These are phyloP conservation scores for Phyllopteryx taeniolatus DNA, from an alignment of 2,113 vertebrate genomes.

Conservation along the genomic window DNA sequence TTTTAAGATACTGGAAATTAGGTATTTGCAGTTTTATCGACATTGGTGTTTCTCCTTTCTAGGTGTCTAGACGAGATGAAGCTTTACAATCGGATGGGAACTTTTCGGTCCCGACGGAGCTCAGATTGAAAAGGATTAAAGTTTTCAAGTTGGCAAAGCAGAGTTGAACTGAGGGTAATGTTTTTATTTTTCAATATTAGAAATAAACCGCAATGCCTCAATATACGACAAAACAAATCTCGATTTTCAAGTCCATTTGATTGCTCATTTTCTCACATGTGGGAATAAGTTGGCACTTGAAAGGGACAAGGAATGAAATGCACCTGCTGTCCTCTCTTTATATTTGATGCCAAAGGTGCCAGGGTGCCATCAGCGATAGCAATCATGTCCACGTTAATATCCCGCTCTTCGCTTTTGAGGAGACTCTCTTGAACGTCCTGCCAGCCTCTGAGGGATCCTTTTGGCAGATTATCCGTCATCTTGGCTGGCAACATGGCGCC, in stretches of 20 bases:
- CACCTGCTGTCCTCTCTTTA: constrained; percentile 24
- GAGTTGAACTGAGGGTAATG: neutral
- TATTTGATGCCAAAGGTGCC: constrained; percentile 9
- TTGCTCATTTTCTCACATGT: constrained; percentile 14
- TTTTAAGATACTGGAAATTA: no score
- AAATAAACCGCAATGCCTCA: neutral
- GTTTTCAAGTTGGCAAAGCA: neutral
- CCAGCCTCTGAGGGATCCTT: constrained; percentile 27
- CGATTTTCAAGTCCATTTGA: neutral
- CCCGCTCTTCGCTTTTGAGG: constrained; percentile 15
- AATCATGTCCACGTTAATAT: constrained; percentile 14
- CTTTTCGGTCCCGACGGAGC: neutral
- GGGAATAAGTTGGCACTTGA: neutral
- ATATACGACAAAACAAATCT: neutral
- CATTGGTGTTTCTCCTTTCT: neutral
- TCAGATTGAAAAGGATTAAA: neutral
- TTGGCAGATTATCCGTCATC: constrained; percentile 3
- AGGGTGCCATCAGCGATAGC: constrained; percentile 9
- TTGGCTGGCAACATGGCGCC: constrained; percentile 40
- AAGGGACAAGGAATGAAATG: constrained; percentile 10
- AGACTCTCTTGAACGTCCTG: constrained; percentile 36
- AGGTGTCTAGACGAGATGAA: neutral
- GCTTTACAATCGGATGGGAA: neutral
- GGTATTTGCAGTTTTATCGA: neutral
- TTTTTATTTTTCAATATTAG: neutral